phyloP scores from a whole-genome alignment of 2,888 invertebrate genomes.

The Eurytoma californica region DNA sequence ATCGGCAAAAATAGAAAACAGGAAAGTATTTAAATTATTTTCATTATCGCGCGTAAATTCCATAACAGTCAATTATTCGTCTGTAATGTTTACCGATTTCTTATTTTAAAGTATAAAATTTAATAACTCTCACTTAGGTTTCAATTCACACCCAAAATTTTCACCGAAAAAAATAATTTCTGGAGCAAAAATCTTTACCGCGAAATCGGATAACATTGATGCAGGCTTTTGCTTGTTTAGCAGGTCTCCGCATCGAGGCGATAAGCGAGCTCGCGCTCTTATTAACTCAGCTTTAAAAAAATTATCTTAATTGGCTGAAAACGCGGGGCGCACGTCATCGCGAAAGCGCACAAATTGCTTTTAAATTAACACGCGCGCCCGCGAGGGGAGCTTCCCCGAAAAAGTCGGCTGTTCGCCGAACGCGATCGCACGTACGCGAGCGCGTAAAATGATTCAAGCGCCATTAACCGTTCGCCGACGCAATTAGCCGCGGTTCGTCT shows the following conservation, averaged over 20 bases:
- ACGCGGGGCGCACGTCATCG: conserved; percentile 33
- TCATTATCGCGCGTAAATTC: too few relatives aligned
- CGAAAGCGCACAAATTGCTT: conserved; percentile 47
- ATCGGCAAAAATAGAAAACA: too few relatives aligned
- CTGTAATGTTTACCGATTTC: too few relatives aligned
- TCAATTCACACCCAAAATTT: too few relatives aligned
- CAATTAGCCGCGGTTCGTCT: conserved; percentile 43
- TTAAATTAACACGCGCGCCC: conserved; percentile 39
- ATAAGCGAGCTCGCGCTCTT: background rate
- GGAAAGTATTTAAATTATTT: too few relatives aligned
- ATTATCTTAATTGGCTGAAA: conserved; percentile 50
- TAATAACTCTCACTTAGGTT: too few relatives aligned
- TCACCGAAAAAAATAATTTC: too few relatives aligned
- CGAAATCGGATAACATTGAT: background rate
- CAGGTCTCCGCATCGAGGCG: too few relatives aligned
- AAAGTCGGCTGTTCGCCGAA: background rate
- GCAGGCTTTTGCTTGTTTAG: background rate
- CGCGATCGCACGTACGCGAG: conserved; percentile 2
- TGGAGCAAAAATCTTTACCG: too few relatives aligned
- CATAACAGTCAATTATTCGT: too few relatives aligned
- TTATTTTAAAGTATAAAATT: too few relatives aligned
- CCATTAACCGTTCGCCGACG: conserved; percentile 33
- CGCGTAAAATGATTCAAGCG: conserved; percentile 33
- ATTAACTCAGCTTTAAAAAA: conserved; percentile 32
- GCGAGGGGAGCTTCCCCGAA: background rate